Evolutionary conservation across 1,140 invertebrate species (phyloP), one percentile per base, ranked within the genome.

Genomic region (Stegodyphus dumicola): DNA sequence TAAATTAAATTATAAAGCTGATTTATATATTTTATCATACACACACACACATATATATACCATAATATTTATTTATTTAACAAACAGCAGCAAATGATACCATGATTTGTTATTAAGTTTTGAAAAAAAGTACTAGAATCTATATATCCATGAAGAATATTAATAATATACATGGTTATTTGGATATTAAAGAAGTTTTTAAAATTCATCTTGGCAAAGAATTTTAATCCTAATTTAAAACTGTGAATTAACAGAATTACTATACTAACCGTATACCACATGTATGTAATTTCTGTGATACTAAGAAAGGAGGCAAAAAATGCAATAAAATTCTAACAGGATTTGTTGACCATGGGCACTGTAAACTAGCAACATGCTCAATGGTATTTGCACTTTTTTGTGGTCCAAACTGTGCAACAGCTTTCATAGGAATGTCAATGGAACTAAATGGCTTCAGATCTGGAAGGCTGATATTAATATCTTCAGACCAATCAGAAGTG

Each of bases 241-340:
- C 3, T 33, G 33, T 33, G 33, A 33, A 33, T 33, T 33, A 33
- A 60, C 9, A 60, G 15, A 60, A 60, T 60, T 60, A 9, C 9
- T 9, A 10, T 13, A 78, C 91, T 97, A 96, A 90, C 88, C 94
- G 93, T 33, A 93, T 93, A 86, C 95, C 93, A 9, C 95, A 95
- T 0, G 96, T 97, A 80, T 96, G 94, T 5, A 98, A 91, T 86
- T 95, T 94, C 91, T 95, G 94, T 9, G 92, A 93, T 1, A 95
- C 93, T 87, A 93, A 93, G 89, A 98, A 93, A 2, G 96, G 96
- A 7, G 95, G 94, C 4, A 94, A 92, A 90, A 98, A 97, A 88
- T 94, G 93, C 2, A 98, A 90, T 0, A 92, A 91, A 70, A 95
- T 94, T 6, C 73, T 17, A 9, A 66, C 65, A 13, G 84, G 18